Conservation (phyloP, 2,888 invertebrate genomes). For the Scotopteryx bipunctaria region DNA sequence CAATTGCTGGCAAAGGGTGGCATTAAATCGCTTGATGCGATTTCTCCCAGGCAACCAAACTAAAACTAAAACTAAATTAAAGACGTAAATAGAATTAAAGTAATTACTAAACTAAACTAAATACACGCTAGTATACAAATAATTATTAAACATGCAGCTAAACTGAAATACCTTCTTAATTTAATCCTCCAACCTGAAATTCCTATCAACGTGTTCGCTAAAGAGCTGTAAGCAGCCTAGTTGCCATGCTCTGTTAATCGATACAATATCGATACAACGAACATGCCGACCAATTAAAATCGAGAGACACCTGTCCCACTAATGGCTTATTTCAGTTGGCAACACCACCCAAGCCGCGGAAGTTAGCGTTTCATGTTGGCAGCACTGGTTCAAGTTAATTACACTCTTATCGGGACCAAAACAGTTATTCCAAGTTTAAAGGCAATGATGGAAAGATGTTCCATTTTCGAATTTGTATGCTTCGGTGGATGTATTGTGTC, state of each 20-base stretch:
- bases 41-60: too few species aligned
- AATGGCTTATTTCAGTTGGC: slow-evolving; percentile 39
- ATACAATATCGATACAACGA: slow-evolving; percentile 34
- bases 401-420: slow-evolving; percentile 36
- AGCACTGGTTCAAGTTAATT: slow-evolving; percentile 37
- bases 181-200: too few species aligned
- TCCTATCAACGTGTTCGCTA: slow-evolving; percentile 5
- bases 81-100: too few species aligned
- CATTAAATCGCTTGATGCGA: too few species aligned
- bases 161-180: too few species aligned
- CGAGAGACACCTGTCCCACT: slow-evolving; percentile 41
- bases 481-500: not conserved
- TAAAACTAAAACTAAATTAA: too few species aligned
- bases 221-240: slow-evolving; percentile 15
- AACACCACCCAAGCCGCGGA: slow-evolving; percentile 41
- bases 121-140: too few species aligned
- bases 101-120: too few species aligned
- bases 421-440: slow-evolving; percentile 25
- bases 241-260: slow-evolving; percentile 17
- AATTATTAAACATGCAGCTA: too few species aligned
- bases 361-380: slow-evolving; percentile 36
- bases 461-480: slow-evolving; percentile 17
- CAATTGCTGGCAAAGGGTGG: too few species aligned
- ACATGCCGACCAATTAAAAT: slow-evolving; percentile 43
- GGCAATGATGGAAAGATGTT: slow-evolving; percentile 14